Percentiles rank a stretch among this genome's conserved stretches.
phyloP scores from a whole-genome alignment of 2,113 vertebrate genomes.

The Hydrolagus affinis region DNA sequence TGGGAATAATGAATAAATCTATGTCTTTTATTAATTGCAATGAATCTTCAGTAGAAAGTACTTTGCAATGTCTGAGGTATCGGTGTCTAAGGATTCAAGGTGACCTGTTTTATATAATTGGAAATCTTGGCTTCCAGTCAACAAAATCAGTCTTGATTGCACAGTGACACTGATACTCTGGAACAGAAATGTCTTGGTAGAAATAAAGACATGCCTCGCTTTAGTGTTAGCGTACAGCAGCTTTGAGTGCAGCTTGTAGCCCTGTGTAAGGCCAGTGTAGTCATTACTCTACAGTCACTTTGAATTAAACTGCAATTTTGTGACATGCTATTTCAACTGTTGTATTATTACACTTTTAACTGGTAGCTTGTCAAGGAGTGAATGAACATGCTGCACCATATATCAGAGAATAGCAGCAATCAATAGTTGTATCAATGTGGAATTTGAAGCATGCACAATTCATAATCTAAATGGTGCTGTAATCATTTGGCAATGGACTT shows the following conservation, averaged over 20 bases:
- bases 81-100: not conserved
- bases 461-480: not conserved
- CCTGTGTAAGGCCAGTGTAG: not conserved
- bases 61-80: not conserved
- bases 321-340: not conserved
- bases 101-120: slow-evolving; percentile 1
- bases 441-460: not conserved
- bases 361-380: not conserved
- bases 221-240: not conserved
- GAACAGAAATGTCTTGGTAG: not conserved
- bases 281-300: not conserved
- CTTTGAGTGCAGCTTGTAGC: not conserved
- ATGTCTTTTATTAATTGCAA: not conserved
- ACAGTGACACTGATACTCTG: not conserved
- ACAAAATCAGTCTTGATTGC: not conserved
- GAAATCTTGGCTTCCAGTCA: not conserved
- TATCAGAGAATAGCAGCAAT: not conserved
- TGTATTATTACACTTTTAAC: not conserved
- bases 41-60: not conserved
- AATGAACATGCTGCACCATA: not conserved
- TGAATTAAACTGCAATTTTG: not conserved
- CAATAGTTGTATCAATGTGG: not conserved
- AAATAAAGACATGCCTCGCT: not conserved
- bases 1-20: not conserved
- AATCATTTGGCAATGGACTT: too few species aligned